Conservation (phyloP, 2,888 invertebrate genomes). For the Ochlodes sylvanus region DNA sequence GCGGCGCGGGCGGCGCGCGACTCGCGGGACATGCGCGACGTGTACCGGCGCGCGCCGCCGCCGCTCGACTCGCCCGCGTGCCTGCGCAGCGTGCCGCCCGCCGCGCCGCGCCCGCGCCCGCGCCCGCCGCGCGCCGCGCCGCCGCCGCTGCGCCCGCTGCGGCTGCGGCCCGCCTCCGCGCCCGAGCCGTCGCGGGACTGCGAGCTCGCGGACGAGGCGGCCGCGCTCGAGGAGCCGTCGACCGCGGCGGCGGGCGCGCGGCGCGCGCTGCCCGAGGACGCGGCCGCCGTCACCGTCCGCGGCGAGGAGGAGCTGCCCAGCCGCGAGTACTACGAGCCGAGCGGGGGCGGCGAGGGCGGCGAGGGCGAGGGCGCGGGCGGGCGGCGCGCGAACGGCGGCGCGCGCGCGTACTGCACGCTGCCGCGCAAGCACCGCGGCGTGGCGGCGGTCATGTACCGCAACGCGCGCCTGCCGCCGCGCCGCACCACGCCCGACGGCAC, state of each 20-base stretch:
- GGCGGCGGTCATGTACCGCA: constrained; percentile 61
- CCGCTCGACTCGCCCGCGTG: constrained; percentile 76
- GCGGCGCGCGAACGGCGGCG: constrained; percentile 50
- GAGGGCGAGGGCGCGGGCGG: constrained; percentile 44
- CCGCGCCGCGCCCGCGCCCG: constrained; percentile 44
- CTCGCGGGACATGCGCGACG: constrained; percentile 79
- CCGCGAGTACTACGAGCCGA: constrained; percentile 59
- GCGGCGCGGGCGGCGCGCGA: constrained; percentile 54
- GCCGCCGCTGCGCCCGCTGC: constrained; percentile 53
- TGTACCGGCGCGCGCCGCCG: constrained; percentile 81
- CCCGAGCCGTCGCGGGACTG: constrained; percentile 71
- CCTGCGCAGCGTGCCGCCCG: constrained; percentile 64
- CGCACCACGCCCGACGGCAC: constrained; percentile 93
- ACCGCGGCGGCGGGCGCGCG: constrained; percentile 60
- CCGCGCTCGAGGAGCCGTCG: constrained; percentile 48
- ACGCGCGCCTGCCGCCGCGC: constrained; percentile 87
- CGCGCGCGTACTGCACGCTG: constrained; percentile 82
- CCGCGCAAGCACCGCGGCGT: constrained; percentile 62
- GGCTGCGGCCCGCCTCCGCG: constrained; percentile 53
- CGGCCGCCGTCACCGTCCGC: constrained; percentile 71
- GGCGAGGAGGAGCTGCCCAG: constrained; percentile 90
- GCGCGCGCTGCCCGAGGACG: constrained; percentile 39
- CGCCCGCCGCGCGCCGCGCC: constrained; percentile 49
- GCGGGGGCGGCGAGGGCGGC: constrained; percentile 46
- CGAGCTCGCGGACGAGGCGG: constrained; percentile 58